These are phyloP conservation scores for Harpagifer antarcticus DNA, from an alignment of 2,797 vertebrate species.

Conservation along the genomic window DNA sequence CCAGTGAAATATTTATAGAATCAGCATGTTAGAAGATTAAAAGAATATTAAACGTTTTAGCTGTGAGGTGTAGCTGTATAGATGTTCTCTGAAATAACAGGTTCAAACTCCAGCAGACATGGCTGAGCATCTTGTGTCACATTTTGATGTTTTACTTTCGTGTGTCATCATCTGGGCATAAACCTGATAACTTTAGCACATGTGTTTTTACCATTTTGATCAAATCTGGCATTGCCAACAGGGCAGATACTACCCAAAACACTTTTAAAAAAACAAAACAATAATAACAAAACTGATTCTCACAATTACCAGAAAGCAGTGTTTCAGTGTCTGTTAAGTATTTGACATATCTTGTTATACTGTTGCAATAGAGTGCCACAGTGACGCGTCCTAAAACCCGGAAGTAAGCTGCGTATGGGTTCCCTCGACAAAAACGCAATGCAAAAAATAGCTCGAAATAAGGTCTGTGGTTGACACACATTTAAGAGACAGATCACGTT, in stretches of 20 bases:
- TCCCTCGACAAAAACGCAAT: too few relatives aligned
- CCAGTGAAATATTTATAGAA: constrained; percentile 45
- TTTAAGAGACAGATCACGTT: too few relatives aligned
- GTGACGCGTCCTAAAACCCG: too few relatives aligned
- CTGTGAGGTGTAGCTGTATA: not conserved
- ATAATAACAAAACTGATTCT: not conserved
- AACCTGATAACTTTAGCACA: not conserved
- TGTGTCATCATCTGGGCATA: not conserved
- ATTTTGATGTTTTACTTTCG: not conserved
- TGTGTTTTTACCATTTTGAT: not conserved
- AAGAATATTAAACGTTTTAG: constrained; percentile 1
- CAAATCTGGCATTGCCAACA: not conserved
- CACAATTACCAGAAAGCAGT: not conserved
- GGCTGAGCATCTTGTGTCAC: not conserved
- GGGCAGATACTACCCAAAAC: not conserved
- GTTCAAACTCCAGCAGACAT: constrained; percentile 7
- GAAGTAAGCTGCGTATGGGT: too few relatives aligned
- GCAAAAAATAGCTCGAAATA: too few relatives aligned
- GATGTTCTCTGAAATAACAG: constrained; percentile 12
- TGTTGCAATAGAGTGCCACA: too few relatives aligned
- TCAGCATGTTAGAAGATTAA: constrained; percentile 27
- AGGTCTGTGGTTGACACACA: too few relatives aligned
- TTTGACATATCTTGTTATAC: too few relatives aligned
- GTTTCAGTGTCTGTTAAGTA: not conserved
- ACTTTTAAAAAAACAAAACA: too few relatives aligned